Conservation (phyloP, 2,113 vertebrate genomes). For the Etheostoma cragini region DNA sequence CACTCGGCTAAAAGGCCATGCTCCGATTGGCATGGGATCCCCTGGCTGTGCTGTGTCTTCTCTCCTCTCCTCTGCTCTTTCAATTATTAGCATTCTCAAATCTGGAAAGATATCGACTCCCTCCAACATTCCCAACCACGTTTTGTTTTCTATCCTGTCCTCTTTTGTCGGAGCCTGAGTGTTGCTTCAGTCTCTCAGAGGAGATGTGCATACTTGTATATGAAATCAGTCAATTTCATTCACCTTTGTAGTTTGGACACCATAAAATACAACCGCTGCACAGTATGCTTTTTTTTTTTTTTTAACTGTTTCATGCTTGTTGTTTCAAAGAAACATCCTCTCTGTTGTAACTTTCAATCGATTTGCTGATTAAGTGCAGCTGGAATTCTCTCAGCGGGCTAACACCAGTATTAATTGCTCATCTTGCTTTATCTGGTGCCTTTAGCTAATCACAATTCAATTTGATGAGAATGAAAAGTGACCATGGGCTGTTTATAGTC, state of each 20-base stretch:
- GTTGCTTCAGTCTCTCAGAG: slow-evolving; percentile 15
- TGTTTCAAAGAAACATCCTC: slow-evolving; percentile 3
- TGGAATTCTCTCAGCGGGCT: slow-evolving; percentile 30
- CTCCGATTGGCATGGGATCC: slow-evolving; percentile 79
- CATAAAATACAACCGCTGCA: slow-evolving; percentile 13
- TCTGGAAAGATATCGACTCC: slow-evolving; percentile 10
- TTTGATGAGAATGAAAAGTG: slow-evolving; percentile 61
- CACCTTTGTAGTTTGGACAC: not conserved
- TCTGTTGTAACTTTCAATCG: slow-evolving; percentile 35
- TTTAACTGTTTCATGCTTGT: slow-evolving; percentile 23
- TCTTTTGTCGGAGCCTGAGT: not conserved
- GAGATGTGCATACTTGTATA: slow-evolving; percentile 1
- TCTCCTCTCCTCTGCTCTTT: slow-evolving; percentile 26
- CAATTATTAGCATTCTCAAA: slow-evolving; percentile 46
- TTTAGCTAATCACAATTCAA: slow-evolving; percentile 61
- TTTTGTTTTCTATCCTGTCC: not conserved
- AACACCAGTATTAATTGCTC: slow-evolving; percentile 68
- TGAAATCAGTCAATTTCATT: not conserved
- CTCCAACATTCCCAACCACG: not conserved
- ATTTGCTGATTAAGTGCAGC: slow-evolving; percentile 57
- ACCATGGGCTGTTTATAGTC: slow-evolving; percentile 53
- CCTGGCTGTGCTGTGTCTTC: slow-evolving; percentile 67
- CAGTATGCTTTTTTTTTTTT: slow-evolving; percentile 11
- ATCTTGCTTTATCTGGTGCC: slow-evolving; percentile 48
- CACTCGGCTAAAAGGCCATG: slow-evolving; percentile 79